These are phyloP conservation scores for Teleogryllus oceanicus DNA, from an alignment of 2,888 invertebrate species.

Conservation along the genomic window DNA sequence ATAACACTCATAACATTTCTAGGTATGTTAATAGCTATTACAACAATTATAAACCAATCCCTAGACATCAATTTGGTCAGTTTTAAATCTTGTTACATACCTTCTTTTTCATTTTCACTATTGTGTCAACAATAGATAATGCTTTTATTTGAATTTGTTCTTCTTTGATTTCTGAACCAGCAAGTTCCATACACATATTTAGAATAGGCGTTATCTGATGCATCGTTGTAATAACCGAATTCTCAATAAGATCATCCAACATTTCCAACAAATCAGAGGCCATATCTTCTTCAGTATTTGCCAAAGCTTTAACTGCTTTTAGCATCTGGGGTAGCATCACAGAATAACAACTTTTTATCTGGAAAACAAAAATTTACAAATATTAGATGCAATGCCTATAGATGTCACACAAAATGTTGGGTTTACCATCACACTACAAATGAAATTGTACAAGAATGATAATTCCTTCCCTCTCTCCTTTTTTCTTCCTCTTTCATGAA, in stretches of 20 bases:
- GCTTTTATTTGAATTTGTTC: slow-evolving; percentile 65
- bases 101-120: slow-evolving; percentile 69
- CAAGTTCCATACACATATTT: slow-evolving; percentile 63
- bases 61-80: too few relatives aligned
- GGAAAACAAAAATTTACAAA: slow-evolving; percentile 50
- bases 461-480: too few relatives aligned
- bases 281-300: slow-evolving; percentile 55
- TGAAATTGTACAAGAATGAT: too few relatives aligned
- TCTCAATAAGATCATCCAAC: slow-evolving; percentile 58
- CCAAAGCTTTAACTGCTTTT: slow-evolving; percentile 58
- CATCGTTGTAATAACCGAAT: slow-evolving; percentile 59
- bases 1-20: too few relatives aligned
- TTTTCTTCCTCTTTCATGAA: too few relatives aligned
- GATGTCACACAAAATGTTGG: too few relatives aligned
- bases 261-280: slow-evolving; percentile 62
- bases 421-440: too few relatives aligned
- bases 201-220: slow-evolving; percentile 62
- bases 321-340: slow-evolving; percentile 48
- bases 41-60: too few relatives aligned
- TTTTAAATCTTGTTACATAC: slow-evolving; percentile 43
- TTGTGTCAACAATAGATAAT: slow-evolving; percentile 58
- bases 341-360: slow-evolving; percentile 19
- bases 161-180: slow-evolving; percentile 55
- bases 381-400: too few relatives aligned
- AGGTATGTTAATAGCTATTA: too few relatives aligned